Evolutionary conservation across 2,888 invertebrate species (phyloP), one percentile per base, ranked within the genome.

Genomic region (Hydraecia micacea): DNA sequence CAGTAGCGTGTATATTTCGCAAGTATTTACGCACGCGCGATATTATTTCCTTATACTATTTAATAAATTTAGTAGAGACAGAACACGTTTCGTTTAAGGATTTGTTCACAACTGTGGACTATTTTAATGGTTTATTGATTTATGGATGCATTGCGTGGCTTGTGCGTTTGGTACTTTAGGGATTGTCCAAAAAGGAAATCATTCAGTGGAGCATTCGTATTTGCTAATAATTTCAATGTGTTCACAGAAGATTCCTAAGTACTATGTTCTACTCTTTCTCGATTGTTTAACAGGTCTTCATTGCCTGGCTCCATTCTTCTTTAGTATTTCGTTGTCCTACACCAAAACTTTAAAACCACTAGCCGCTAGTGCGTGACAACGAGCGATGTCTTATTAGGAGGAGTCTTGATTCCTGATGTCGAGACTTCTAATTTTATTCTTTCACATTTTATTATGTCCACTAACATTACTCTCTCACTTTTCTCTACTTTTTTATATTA

Each of bases 21-120:
- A 83, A 86, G 52, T 42, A 69, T 73, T 67, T 75, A 83, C 69
- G 78, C 86, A 84, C 70, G 73, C 60, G 58, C 81, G 58, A 49
- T 73, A 84, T 75, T 80, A 80, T 72, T 80, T 85, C 77, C 84
- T 83, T 85, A 82, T 72, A 73, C 62, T 72, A 75, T 86, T 86
- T 86, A 73, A 66, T 86, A 75, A 52, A 75, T 84, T 71, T 67
- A 60, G 65, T 68, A 42, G 63, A 72, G 63, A 73, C 73, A 65
- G 77, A 80, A 80, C 80, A 80, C 77, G 80, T 87, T 85, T 80
- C 18, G 39, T 36, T 58, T 42, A 55, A 46, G 63, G 70, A 68
- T 67, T 83, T 62, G 84, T 36, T 32, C 68, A 79, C 68, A 72
- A 76, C 39, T 73, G 63, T 60, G 42, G 21, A 8, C 52, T 65